Evolutionary conservation across 2,113 vertebrate species (phyloP), one percentile per base, ranked within the genome.

Genomic region (Cygnus buccinator): DNA sequence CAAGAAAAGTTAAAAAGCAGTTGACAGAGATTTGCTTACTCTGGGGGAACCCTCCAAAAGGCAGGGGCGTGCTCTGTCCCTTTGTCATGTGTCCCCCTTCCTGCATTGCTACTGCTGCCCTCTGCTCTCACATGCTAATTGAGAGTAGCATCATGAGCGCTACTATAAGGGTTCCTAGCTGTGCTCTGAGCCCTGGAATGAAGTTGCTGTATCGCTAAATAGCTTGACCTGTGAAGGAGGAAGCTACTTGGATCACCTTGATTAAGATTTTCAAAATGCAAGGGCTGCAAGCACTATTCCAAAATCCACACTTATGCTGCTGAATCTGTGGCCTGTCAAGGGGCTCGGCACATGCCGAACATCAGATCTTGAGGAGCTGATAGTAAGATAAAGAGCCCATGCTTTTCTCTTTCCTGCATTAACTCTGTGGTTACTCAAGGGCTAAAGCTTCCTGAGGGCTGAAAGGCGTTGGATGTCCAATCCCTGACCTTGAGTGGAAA

Each of bases 341-440:
- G 3, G 8, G 9, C 31, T 88, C 21, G n/a, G 31, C 15, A 71
- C 1, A 1, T 16, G 6, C n/a, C 18, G 58, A 68, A 26, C 21
- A 15, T 48, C 1, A 8, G 18, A 73, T 35, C 52, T 61, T 18
- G 4, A 9, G 7, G 22, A 28, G 16, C 35, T 57, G 16, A 67
- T n/a, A 35, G 16, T 62, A 37, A 82, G n/a, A 35, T 61, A 4
- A 55, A 70, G 21, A 85, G 15, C 22, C 39, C 21, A 19, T 14
- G 13, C 5, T 89, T 66, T 76, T 70, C 20, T 0, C 0, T 41
- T 39, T 39, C 39, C 19, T 76, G 31, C 9, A 8, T 63, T 73
- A 85, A 44, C n/a, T 74, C 39, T 63, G 50, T 4, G 2, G 46
- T 52, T 58, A 70, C 44, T 84, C 44, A 35, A 66, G 63, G 13